A percentile compares a stretch with the other conserved stretches of the same genome.
Conservation (phyloP, 2,113 vertebrate genomes). For the Theristicus caerulescens region DNA sequence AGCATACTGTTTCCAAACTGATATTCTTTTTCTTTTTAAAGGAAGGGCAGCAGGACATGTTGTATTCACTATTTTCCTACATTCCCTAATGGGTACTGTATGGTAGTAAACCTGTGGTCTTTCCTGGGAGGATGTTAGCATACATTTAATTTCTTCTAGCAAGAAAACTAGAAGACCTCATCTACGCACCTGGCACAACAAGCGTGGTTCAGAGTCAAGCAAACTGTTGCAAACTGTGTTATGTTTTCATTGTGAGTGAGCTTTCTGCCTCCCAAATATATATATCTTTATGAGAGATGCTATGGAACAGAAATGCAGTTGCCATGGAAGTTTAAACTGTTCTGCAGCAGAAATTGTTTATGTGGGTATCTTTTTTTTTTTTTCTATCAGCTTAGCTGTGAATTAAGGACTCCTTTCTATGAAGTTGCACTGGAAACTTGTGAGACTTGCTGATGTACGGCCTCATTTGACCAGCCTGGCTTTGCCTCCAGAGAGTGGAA, state of each 20-base stretch:
- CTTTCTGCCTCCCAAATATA: not conserved
- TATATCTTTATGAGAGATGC: not conserved
- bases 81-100: not conserved
- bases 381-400: not conserved
- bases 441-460: not conserved
- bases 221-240: not conserved
- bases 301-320: not conserved
- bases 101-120: not conserved
- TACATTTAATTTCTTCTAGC: not conserved
- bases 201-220: not conserved
- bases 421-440: not conserved
- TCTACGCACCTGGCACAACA: not conserved
- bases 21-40: not conserved
- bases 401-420: not conserved
- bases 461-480: constrained; percentile 20
- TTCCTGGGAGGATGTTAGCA: not conserved
- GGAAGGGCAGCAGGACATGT: not conserved
- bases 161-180: not conserved
- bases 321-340: not conserved
- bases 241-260: not conserved
- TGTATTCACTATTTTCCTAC: not conserved
- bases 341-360: not conserved
- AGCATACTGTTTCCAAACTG: not conserved
- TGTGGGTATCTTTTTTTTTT: not conserved
- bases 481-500: constrained; percentile 21